Evolutionary conservation across 92 coral and sea anemone species (phyloP).

Genomic region (Pocillopora meandrina): DNA sequence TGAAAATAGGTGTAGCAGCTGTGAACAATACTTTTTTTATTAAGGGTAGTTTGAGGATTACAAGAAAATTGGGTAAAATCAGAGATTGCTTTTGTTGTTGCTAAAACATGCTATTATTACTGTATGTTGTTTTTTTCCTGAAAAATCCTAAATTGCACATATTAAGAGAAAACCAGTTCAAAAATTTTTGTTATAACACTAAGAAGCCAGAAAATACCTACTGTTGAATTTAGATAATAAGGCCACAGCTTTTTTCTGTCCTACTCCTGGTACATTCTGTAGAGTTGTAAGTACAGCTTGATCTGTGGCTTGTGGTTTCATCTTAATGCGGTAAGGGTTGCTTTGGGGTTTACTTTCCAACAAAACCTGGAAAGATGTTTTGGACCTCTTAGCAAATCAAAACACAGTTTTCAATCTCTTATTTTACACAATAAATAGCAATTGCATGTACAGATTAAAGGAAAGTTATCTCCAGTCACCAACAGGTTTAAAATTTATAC

Average conservation of each 20-base stretch:
- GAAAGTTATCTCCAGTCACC: too few species aligned
- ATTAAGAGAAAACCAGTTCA: too few species aligned
- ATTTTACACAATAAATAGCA: neutral
- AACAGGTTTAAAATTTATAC: too few species aligned
- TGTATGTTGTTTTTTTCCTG: too few species aligned
- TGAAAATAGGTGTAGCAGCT: too few species aligned
- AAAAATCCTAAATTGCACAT: neutral
- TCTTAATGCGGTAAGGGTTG: slow-evolving; percentile 88
- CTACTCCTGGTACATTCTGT: slow-evolving; percentile 90
- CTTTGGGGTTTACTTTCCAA: slow-evolving; percentile 81
- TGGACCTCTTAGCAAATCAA: neutral
- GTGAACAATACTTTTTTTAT: too few species aligned
- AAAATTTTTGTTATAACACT: neutral
- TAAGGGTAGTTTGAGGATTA: too few species aligned
- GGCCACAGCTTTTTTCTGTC: slow-evolving; percentile 91
- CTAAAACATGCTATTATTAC: too few species aligned
- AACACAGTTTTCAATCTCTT: neutral
- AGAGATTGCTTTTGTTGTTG: too few species aligned
- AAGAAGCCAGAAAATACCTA: slow-evolving; percentile 29
- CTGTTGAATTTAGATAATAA: slow-evolving; percentile 75
- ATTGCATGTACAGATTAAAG: too few species aligned
- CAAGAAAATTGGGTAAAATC: too few species aligned
- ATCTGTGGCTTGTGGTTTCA: slow-evolving; percentile 74
- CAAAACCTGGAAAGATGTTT: slow-evolving; percentile 54
- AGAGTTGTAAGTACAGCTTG: slow-evolving; percentile 76